A percentile compares a stretch with the other conserved stretches of the same genome.
Evolutionary conservation across 2,113 vertebrate species (phyloP).

Genomic region (Lagopus leucura): DNA sequence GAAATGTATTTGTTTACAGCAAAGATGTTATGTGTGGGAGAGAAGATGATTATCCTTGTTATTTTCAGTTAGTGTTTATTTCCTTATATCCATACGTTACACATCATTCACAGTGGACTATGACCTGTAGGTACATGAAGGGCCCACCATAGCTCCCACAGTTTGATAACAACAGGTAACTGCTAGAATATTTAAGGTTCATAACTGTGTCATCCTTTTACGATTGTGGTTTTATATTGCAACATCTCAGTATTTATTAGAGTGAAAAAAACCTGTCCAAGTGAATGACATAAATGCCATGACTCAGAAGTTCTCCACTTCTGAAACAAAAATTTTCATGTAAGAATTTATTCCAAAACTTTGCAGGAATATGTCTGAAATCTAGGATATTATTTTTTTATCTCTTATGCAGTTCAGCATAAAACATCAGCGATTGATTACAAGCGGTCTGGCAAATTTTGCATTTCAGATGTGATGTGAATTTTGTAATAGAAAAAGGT

Average conservation of each 20-base stretch:
- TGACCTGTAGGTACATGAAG: neutral
- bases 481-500: neutral
- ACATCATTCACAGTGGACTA: neutral
- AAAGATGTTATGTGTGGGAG: neutral
- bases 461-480: neutral
- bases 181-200: neutral
- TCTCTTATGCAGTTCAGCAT: neutral
- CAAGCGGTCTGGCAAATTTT: neutral
- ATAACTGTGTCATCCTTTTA: neutral
- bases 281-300: fast-evolving
- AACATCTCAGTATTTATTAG: neutral
- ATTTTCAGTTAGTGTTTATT: neutral
- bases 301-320: neutral
- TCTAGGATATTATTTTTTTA: neutral
- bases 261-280: neutral
- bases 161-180: neutral
- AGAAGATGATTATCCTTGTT: neutral
- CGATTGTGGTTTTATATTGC: neutral
- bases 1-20: neutral
- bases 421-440: neutral
- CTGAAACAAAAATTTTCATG: neutral
- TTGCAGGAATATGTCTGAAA: neutral
- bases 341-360: neutral
- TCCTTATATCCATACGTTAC: fast-evolving
- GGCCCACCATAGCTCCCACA: neutral